Base-by-base conservation (phyloP, 2,797 vertebrate genomes). In the Numenius phaeopus region DNA sequence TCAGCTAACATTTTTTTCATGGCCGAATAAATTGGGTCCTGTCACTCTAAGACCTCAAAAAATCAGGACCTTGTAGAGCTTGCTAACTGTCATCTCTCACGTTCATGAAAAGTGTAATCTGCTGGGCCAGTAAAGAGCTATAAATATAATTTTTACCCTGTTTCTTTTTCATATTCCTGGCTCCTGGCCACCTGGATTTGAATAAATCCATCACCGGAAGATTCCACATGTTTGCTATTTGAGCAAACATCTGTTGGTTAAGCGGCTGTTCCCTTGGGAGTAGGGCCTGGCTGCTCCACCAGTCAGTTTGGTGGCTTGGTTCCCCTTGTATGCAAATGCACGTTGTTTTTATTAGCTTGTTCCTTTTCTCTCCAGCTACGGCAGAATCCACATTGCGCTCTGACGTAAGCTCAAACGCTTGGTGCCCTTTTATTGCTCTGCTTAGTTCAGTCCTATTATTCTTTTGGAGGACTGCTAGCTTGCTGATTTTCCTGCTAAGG, bases 141-240 rank as follows among this genome's bases (percentile, higher is more conserved):
- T 92, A 97, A 95, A 96, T 91, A 93, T 12, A 91, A 58, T 49
- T 88, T 96, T 90, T 91, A 85, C 79, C 72, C 73, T 65, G 47
- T 37, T 79, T 57, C 65, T 87, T 95, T 95, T 91, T 88, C 86
- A 70, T 96, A 95, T 93, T 95, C 30, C 92, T 97, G 96, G 93
- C 96, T 88, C 26, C 49, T 69, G 62, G 94, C 95, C 94, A 96
- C 89, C 87, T 96, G 89, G 92, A 97, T 94, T 95, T 97, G 95
- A 96, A 96, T 90, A 97, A 97, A 97, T 97, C 95, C 94, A 96
- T 96, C 93, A 97, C 92, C 54, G 55, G 94, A 96, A 97, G 95
- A 96, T 94, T 94, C 96, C 95, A 96, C 94, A 96, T 97, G 97
- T 95, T 97, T 96, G 93, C 92, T 97, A 71, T 96, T 96, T 90